Base-by-base conservation (phyloP, 2,797 vertebrate species). In the Sebastiscus albofasciatus region DNA sequence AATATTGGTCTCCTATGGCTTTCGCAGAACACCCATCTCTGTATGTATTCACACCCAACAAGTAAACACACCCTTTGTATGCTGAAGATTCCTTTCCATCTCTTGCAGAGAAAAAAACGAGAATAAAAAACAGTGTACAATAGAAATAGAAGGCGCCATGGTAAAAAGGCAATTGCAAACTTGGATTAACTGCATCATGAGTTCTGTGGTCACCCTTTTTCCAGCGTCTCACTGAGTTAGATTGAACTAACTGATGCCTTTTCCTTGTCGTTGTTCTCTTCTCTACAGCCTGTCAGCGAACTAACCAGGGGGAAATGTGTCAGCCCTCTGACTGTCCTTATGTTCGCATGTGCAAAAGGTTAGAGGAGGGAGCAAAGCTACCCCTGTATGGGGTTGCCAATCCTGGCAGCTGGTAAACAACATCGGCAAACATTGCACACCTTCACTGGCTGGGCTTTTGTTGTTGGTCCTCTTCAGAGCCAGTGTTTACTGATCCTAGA, bases 101-200 rank as follows among this genome's bases (percentile, higher is more conserved):
- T 76, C 67, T 89, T 87, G 68, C 74, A 87, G 73, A 76, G 66
- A 78, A 76, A 82, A 85, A 87, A 80, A 80, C 16, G 12, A 81
- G 67, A 83, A 85, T 81, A 87, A 87, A 88, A 87, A 91, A 90
- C 71, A 80, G 84, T 82, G 89, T 84, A 91, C 88, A 92, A 85
- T 92, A 93, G 80, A 94, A 93, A 93, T 89, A 88, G 92, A 95
- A 96, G 94, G 94, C 92, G 93, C 89, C 93, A 93, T 93, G 94
- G 94, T 93, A 93, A 92, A 93, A 95, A 95, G 94, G 95, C 94
- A 93, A 92, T 93, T 90, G 89, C 93, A 95, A 94, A 94, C 90
- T 88, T 92, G 89, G 89, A 92, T 91, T 89, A 92, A 94, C 94
- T 94, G 93, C 90, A 92, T 93, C 87, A 77, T 84, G 82, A 92